phyloP scores from a whole-genome alignment of 2,888 invertebrate species.

The Drosophila pseudotakahashii region DNA sequence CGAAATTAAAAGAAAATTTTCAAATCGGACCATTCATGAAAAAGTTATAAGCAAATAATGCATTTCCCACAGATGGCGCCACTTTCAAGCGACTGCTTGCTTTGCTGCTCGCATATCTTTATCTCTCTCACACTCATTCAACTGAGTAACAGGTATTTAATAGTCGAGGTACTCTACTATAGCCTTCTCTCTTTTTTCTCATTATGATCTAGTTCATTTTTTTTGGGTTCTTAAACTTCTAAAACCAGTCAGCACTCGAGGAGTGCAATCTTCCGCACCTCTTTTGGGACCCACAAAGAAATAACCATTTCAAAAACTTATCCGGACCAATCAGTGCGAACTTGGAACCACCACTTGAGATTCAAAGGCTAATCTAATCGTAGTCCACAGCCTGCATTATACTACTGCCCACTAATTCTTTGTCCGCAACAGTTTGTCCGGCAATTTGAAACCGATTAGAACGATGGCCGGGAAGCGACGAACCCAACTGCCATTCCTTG shows the following conservation, averaged over 20 bases:
- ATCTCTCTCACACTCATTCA: too few relatives aligned
- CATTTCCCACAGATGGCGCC: too few relatives aligned
- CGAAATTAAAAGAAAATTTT: too few relatives aligned
- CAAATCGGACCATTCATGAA: too few relatives aligned
- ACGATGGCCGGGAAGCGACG: slow-evolving; percentile 12
- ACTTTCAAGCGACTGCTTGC: too few relatives aligned
- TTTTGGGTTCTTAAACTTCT: not conserved
- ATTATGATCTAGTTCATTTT: not conserved
- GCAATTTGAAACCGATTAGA: not conserved
- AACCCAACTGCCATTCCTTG: slow-evolving; percentile 8
- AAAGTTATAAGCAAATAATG: too few relatives aligned
- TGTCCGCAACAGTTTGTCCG: slow-evolving; percentile 6
- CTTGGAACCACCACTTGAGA: slow-evolving; percentile 52
- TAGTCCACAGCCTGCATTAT: slow-evolving; percentile 5
- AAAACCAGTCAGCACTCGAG: slow-evolving; percentile 1
- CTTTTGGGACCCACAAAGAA: not conserved
- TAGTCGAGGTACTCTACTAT: too few relatives aligned
- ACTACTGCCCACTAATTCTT: slow-evolving; percentile 17
- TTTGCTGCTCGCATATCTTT: too few relatives aligned
- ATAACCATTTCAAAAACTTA: slow-evolving; percentile 4
- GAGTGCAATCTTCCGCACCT: not conserved
- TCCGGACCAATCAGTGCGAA: slow-evolving; percentile 10
- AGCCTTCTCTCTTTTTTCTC: too few relatives aligned
- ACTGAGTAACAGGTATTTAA: too few relatives aligned
- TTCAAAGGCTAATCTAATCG: slow-evolving; percentile 54